Evolutionary conservation across 2,797 vertebrate species (phyloP).

Genomic region (Graptemys geographica): DNA sequence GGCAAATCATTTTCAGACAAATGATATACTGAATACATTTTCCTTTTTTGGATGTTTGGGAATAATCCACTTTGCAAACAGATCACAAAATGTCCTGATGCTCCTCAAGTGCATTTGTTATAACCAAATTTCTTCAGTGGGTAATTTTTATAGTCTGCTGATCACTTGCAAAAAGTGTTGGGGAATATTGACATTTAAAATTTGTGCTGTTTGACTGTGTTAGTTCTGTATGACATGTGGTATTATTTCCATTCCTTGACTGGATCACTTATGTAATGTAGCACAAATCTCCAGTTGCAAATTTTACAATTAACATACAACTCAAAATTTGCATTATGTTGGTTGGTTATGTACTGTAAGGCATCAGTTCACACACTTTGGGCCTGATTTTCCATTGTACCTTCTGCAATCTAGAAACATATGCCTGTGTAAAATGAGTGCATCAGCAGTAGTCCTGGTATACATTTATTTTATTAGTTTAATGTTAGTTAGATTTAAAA

Average conservation of each 20-base stretch:
- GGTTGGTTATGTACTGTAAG: not conserved
- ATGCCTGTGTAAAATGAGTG: not conserved
- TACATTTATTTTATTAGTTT: not conserved
- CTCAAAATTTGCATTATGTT: not conserved
- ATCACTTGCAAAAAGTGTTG: not conserved
- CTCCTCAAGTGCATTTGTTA: not conserved
- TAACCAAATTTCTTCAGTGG: not conserved
- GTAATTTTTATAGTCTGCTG: not conserved
- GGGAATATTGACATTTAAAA: not conserved
- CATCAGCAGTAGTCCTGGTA: not conserved
- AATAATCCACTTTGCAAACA: not conserved
- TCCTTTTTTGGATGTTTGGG: not conserved
- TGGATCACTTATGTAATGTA: not conserved
- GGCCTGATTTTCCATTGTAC: not conserved
- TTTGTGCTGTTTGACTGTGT: not conserved
- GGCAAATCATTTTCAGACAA: not conserved
- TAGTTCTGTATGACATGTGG: not conserved
- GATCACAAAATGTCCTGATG: not conserved
- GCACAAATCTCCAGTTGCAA: not conserved
- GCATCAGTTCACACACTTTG: not conserved
- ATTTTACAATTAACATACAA: not conserved
- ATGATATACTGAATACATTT: accelerated
- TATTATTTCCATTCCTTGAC: not conserved
- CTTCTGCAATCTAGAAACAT: not conserved
- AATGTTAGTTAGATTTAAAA: not conserved